Evolutionary conservation across 2,888 invertebrate genomes (phyloP).

Genomic region (Caenorhabditis wallacei): DNA sequence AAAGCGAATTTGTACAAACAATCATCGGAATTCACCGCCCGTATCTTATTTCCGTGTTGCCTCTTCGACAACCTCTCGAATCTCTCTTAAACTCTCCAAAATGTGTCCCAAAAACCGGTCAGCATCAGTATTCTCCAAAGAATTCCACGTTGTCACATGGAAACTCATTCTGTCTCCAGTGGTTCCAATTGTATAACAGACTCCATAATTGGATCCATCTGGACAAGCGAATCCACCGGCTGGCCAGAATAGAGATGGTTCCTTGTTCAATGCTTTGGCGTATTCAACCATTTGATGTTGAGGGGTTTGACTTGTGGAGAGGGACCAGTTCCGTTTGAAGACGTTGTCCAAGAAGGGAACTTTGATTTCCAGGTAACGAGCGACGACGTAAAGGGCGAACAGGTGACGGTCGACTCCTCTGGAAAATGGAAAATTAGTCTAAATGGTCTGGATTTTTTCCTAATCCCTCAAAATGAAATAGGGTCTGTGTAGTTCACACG

Average conservation of each 20-base stretch:
- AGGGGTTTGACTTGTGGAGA: constrained; percentile 73
- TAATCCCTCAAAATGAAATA: too few species aligned
- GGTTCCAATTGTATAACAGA: constrained; percentile 78
- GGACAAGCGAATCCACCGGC: constrained; percentile 79
- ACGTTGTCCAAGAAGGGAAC: constrained; percentile 87
- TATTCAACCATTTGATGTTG: constrained; percentile 79
- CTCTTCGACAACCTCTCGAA: constrained; percentile 69
- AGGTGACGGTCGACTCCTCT: constrained; percentile 90
- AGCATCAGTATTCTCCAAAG: constrained; percentile 69
- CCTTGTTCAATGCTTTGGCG: constrained; percentile 71
- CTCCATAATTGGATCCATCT: constrained; percentile 78
- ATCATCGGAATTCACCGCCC: neutral
- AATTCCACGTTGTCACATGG: constrained; percentile 77
- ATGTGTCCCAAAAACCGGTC: constrained; percentile 70
- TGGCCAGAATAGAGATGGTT: constrained; percentile 77
- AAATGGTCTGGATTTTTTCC: too few species aligned
- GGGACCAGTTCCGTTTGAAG: constrained; percentile 95
- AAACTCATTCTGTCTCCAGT: constrained; percentile 77
- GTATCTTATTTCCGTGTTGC: constrained; percentile 52
- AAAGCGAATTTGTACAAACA: constrained; percentile 17
- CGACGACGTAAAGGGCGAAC: constrained; percentile 97
- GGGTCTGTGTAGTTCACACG: too few species aligned
- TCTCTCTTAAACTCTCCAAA: constrained; percentile 69
- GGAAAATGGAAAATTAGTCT: constrained; percentile 18
- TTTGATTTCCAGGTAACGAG: constrained; percentile 93